A percentile compares a stretch with the other conserved stretches of the same genome.
These are phyloP conservation scores for Brachymystax lenok DNA, from an alignment of 2,797 vertebrate species.

Conservation along the genomic window DNA sequence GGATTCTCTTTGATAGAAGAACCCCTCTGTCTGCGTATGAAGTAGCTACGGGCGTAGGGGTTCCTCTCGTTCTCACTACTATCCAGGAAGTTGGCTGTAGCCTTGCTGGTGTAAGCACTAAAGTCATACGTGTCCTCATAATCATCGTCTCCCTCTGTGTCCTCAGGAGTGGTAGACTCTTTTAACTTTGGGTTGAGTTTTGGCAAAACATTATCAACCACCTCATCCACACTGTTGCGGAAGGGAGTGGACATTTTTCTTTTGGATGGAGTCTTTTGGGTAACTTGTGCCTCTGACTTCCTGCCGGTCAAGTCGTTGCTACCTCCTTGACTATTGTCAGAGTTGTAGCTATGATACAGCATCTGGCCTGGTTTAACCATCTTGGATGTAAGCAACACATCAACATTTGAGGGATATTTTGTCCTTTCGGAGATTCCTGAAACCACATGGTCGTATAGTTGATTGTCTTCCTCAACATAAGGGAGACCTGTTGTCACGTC, in stretches of 20 bases:
- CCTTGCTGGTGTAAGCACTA: slow-evolving; percentile 76
- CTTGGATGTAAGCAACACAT: slow-evolving; percentile 75
- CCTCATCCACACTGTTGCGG: slow-evolving; percentile 84
- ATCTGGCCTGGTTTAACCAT: slow-evolving; percentile 77
- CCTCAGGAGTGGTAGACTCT: slow-evolving; percentile 69
- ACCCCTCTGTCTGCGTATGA: slow-evolving; percentile 54
- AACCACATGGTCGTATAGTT: slow-evolving; percentile 73
- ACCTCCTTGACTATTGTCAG: slow-evolving; percentile 70
- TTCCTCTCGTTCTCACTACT: slow-evolving; percentile 55
- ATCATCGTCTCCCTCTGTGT: slow-evolving; percentile 80
- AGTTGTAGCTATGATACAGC: slow-evolving; percentile 73
- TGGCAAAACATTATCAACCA: slow-evolving; percentile 83
- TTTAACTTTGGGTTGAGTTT: slow-evolving; percentile 62
- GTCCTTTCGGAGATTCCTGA: slow-evolving; percentile 80
- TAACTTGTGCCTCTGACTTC: slow-evolving; percentile 73
- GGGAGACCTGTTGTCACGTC: slow-evolving; percentile 81
- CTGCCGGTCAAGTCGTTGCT: slow-evolving; percentile 66
- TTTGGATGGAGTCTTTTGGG: slow-evolving; percentile 62
- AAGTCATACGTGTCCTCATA: slow-evolving; percentile 82
- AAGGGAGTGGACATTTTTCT: slow-evolving; percentile 77
- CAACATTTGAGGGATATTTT: slow-evolving; percentile 72
- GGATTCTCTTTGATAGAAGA: slow-evolving; percentile 57
- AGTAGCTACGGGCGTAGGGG: slow-evolving; percentile 53
- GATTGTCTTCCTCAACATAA: slow-evolving; percentile 78
- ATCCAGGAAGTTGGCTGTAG: slow-evolving; percentile 58